Evolutionary conservation across 2,797 vertebrate genomes (phyloP).

Genomic region (Neoniphon sammara): DNA sequence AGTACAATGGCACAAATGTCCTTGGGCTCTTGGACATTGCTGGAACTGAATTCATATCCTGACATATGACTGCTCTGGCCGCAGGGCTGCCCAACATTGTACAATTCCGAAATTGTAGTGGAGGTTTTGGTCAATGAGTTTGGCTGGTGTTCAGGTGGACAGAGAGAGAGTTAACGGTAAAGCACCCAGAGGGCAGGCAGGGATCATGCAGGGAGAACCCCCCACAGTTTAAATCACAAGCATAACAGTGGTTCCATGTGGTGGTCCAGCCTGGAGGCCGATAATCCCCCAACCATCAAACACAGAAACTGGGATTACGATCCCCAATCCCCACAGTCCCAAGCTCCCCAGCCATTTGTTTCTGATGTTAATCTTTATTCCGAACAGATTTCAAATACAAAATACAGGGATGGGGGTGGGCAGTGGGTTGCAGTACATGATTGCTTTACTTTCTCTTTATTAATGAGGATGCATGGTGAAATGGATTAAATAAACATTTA

Average conservation of each 20-base stretch:
- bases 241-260: constrained; percentile 38
- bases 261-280: constrained; percentile 46
- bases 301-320: constrained; percentile 62
- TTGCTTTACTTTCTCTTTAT: background rate
- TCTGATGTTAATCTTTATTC: constrained; percentile 64
- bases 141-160: constrained; percentile 13
- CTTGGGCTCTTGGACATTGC: constrained; percentile 25
- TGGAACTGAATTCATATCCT: constrained; percentile 31
- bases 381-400: constrained; percentile 56
- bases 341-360: constrained; percentile 65
- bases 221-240: constrained; percentile 16
- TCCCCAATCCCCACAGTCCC: constrained; percentile 59
- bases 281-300: constrained; percentile 66
- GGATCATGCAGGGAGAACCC: constrained; percentile 11
- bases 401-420: background rate
- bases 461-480: background rate
- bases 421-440: background rate
- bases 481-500: background rate
- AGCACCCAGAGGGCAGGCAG: constrained; percentile 15
- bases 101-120: background rate
- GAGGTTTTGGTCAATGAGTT: constrained; percentile 1
- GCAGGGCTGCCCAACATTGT: constrained; percentile 6
- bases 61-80: constrained; percentile 5
- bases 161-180: constrained; percentile 23
- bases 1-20: constrained; percentile 55